phyloP scores from a whole-genome alignment of 2,113 vertebrate species.

The Leptobrachium leishanense region DNA sequence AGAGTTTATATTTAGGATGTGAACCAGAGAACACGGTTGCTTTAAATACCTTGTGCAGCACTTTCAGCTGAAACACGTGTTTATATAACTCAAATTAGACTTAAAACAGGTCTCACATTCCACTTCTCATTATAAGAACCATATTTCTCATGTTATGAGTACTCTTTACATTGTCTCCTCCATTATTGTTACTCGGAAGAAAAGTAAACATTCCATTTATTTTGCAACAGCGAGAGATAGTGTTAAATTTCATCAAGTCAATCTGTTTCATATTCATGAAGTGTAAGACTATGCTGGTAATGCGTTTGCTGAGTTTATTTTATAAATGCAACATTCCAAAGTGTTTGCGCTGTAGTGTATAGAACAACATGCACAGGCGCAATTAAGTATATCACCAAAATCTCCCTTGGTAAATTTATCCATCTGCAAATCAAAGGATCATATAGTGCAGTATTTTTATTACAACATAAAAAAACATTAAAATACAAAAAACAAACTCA shows the following conservation, averaged over 20 bases:
- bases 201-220: background rate
- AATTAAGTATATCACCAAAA: no score
- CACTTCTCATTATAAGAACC: conserved; percentile 21
- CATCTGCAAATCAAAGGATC: no score
- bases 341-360: no score
- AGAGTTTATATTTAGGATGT: background rate
- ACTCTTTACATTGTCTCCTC: conserved; percentile 1
- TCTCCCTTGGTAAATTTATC: no score
- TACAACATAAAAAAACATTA: no score
- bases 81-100: conserved; percentile 32
- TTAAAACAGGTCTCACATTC: conserved; percentile 32
- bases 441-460: no score
- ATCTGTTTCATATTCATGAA: background rate
- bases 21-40: background rate
- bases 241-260: background rate
- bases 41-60: background rate
- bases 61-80: conserved; percentile 14
- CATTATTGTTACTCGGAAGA: background rate
- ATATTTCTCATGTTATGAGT: conserved; percentile 20
- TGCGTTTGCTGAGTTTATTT: no score
- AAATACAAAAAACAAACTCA: no score
- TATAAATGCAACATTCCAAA: no score
- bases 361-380: no score
- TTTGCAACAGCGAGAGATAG: background rate
- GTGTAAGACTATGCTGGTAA: background rate